Evolutionary conservation across 2,888 invertebrate species (phyloP).

Genomic region (Euplagia quadripunctaria): DNA sequence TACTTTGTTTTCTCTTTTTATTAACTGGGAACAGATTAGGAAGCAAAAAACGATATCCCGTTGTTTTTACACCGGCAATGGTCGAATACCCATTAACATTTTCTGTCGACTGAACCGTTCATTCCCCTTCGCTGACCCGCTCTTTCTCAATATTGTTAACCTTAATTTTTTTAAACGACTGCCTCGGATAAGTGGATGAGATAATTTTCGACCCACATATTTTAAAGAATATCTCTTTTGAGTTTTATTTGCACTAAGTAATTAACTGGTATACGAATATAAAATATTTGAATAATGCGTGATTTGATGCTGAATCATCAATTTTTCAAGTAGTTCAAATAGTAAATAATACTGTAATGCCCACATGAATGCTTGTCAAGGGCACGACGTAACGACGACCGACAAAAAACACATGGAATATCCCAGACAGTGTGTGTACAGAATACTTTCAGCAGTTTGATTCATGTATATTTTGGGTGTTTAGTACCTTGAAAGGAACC

Average conservation of each 20-base stretch:
- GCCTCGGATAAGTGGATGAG: slow-evolving; percentile 20
- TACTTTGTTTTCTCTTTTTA: slow-evolving; percentile 68
- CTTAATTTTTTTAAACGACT: slow-evolving; percentile 55
- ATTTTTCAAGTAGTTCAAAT: too few species aligned
- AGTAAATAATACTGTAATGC: too few species aligned
- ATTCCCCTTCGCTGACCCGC: slow-evolving; percentile 50
- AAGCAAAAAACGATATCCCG: slow-evolving; percentile 68
- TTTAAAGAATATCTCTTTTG: slow-evolving; percentile 19
- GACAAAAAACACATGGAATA: too few species aligned
- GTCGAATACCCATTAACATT: slow-evolving; percentile 74
- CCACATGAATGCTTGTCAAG: too few species aligned
- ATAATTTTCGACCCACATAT: slow-evolving; percentile 39
- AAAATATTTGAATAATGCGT: too few species aligned
- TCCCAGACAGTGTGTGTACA: too few species aligned
- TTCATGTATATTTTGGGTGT: too few species aligned
- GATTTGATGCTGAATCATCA: too few species aligned
- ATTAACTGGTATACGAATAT: not conserved
- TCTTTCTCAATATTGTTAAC: slow-evolving; percentile 64
- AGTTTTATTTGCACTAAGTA: not conserved
- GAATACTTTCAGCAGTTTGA: too few species aligned
- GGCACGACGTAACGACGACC: too few species aligned
- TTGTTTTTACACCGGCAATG: slow-evolving; percentile 74
- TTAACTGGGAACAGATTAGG: slow-evolving; percentile 70
- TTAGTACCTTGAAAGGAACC: too few species aligned
- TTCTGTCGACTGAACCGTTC: slow-evolving; percentile 66